Percentiles rank a stretch among this genome's conserved stretches.
These are phyloP conservation scores for Xestia c-nigrum DNA, from an alignment of 2,888 invertebrate species.

Conservation along the genomic window DNA sequence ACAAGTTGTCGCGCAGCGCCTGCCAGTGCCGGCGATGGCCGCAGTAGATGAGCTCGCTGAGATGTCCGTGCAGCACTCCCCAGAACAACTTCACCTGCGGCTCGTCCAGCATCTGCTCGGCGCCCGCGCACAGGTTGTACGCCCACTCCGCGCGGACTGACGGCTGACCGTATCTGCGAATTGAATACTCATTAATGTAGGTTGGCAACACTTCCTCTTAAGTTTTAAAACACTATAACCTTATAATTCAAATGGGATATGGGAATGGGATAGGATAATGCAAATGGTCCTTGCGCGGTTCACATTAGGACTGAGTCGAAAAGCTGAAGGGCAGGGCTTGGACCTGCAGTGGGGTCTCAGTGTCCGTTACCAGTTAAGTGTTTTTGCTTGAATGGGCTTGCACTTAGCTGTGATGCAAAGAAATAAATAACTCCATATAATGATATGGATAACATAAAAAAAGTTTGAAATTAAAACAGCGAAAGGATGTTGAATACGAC, in stretches of 20 bases:
- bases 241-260: too few species aligned
- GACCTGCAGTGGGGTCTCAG: background rate
- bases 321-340: background rate
- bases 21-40: conserved; percentile 81
- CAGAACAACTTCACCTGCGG: conserved; percentile 86
- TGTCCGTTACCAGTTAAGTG: background rate
- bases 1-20: conserved; percentile 75
- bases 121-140: conserved; percentile 88
- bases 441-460: background rate
- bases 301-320: background rate
- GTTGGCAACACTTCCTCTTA: too few species aligned
- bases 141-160: conserved; percentile 89
- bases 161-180: conserved; percentile 83
- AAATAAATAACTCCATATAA: background rate
- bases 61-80: conserved; percentile 84
- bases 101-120: conserved; percentile 87
- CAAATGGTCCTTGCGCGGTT: background rate
- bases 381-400: background rate
- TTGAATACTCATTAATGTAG: background rate
- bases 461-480: background rate
- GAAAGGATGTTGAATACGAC: background rate
- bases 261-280: too few species aligned
- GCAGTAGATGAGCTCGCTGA: conserved; percentile 86
- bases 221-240: too few species aligned
- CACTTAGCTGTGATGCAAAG: background rate